A percentile compares a stretch with the other conserved stretches of the same genome.
phyloP scores from a whole-genome alignment of 2,113 vertebrate genomes.

The Coptodon rendalli region DNA sequence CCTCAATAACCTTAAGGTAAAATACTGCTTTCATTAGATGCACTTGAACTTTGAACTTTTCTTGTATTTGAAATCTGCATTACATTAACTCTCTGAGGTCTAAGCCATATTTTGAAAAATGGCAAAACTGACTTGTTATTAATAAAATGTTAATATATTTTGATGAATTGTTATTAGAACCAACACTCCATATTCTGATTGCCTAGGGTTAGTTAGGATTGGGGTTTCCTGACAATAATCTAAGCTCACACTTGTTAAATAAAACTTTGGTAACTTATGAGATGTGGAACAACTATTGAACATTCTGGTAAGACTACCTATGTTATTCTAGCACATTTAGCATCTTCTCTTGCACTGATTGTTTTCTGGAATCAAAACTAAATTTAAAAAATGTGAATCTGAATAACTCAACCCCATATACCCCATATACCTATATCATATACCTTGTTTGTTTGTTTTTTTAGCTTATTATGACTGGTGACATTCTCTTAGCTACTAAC shows the following conservation, averaged over 20 bases:
- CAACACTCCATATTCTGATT: neutral
- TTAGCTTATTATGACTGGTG: neutral
- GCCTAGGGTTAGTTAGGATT: neutral
- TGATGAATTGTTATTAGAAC: neutral
- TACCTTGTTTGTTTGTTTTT: neutral
- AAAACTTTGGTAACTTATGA: neutral
- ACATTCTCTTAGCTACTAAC: neutral
- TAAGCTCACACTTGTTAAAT: neutral
- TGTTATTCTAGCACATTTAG: neutral
- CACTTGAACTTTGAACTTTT: neutral
- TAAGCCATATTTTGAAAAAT: neutral
- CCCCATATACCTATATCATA: neutral
- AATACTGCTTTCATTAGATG: neutral
- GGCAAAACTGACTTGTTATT: neutral
- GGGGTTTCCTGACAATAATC: neutral
- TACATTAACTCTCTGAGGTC: neutral
- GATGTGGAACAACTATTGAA: neutral
- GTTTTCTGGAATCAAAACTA: neutral
- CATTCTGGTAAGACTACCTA: neutral
- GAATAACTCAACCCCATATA: neutral
- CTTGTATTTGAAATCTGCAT: neutral
- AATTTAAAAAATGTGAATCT: neutral
- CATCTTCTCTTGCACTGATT: neutral
- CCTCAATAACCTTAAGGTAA: slow-evolving; percentile 80
- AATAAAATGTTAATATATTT: neutral